These are phyloP conservation scores for Gadopsis bispinosus DNA, from an alignment of 2,797 vertebrate genomes.

Conservation along the genomic window DNA sequence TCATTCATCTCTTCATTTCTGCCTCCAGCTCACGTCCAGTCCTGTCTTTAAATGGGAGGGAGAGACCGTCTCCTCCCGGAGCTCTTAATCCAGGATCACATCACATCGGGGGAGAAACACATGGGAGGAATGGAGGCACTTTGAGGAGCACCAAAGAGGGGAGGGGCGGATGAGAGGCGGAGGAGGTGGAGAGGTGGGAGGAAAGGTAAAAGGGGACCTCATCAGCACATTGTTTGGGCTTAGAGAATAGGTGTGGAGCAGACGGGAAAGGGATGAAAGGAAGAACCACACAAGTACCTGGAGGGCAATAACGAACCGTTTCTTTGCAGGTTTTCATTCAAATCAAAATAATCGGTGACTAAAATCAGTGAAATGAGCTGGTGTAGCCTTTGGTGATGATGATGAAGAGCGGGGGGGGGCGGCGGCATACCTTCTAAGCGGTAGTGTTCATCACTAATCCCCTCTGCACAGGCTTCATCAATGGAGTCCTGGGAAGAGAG, in stretches of 20 bases:
- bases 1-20: slow-evolving; percentile 37
- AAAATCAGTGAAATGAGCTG: not conserved
- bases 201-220: slow-evolving; percentile 57
- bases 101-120: slow-evolving; percentile 64
- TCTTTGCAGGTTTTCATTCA: slow-evolving; percentile 13
- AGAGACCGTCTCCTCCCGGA: slow-evolving; percentile 64
- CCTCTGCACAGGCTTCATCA: slow-evolving; percentile 89
- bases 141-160: slow-evolving; percentile 49
- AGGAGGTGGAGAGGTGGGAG: slow-evolving; percentile 38
- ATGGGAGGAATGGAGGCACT: slow-evolving; percentile 61
- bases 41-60: slow-evolving; percentile 67
- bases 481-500: slow-evolving; percentile 86
- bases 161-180: slow-evolving; percentile 50
- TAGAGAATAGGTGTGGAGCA: slow-evolving; percentile 47
- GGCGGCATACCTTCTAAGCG: slow-evolving; percentile 94
- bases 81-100: slow-evolving; percentile 77
- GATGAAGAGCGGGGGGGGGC: not conserved
- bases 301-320: not conserved
- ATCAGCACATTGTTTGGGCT: slow-evolving; percentile 70
- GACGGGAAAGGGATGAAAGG: slow-evolving; percentile 27
- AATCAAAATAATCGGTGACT: slow-evolving; percentile 2
- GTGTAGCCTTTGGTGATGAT: not conserved
- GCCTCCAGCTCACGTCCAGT: slow-evolving; percentile 60
- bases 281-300: slow-evolving; percentile 33
- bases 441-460: slow-evolving; percentile 91